phyloP scores from a whole-genome alignment of 1,140 invertebrate genomes.

The Hormaphis cornu region DNA sequence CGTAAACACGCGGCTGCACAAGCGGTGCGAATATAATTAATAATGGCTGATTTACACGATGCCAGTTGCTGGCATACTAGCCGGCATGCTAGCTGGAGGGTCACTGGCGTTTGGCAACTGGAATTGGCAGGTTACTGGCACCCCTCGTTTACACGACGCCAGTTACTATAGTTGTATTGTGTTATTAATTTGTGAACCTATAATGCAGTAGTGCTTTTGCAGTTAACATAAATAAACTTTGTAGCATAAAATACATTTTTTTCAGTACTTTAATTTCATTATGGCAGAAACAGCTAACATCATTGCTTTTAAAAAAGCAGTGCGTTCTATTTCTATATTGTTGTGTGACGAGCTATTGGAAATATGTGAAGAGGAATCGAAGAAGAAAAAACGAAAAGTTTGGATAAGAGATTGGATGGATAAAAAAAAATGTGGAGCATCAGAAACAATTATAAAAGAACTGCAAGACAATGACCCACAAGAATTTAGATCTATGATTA shows the following conservation, averaged over 20 bases:
- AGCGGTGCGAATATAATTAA: too few species aligned
- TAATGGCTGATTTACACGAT: too few species aligned
- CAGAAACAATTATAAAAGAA: not conserved
- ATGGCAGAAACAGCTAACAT: not conserved
- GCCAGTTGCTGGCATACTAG: too few species aligned
- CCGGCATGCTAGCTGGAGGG: too few species aligned
- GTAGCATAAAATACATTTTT: not conserved
- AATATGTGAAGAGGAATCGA: not conserved
- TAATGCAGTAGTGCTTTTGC: not conserved
- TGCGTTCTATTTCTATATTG: not conserved
- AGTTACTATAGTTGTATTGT: too few species aligned
- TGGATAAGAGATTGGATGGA: constrained; percentile 1
- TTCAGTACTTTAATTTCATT: not conserved
- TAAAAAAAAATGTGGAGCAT: not conserved
- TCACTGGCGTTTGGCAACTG: too few species aligned
- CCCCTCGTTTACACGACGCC: too few species aligned
- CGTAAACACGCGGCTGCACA: too few species aligned
- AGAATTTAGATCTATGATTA: constrained; percentile 32
- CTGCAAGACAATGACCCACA: not conserved
- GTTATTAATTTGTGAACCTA: not conserved
- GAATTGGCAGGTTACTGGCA: too few species aligned
- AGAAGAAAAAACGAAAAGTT: not conserved
- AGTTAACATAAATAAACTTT: not conserved
- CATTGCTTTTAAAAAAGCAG: not conserved
- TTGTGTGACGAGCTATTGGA: not conserved